Evolutionary conservation across 2,113 vertebrate genomes (phyloP), one percentile per base, ranked within the genome.

Genomic region (Seriola rivoliana): DNA sequence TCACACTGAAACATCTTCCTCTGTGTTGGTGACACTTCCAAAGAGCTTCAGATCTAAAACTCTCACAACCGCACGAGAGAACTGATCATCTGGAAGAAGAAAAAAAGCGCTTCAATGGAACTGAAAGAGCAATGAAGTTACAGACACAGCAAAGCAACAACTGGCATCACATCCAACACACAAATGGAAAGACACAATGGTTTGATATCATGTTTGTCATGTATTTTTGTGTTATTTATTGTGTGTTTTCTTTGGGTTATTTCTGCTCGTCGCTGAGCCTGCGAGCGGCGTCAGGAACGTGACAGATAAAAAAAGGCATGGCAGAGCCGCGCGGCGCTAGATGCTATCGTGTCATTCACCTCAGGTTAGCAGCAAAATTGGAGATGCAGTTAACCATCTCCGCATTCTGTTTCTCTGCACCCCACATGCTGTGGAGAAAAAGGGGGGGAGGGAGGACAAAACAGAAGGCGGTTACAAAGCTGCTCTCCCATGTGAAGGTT

Each of bases 381-480:
- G 95, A 95, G 93, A 94, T 93, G 94, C 94, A 94, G 94, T 93
- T 95, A 93, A 90, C 90, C 94, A 95, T 95, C 88, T 95, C 94
- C 65, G 89, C 94, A 86, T 89, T 95, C 89, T 95, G 95, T 89
- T 95, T 95, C 78, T 95, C 94, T 90, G 93, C 91, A 88, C 95
- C 93, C 95, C 94, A 95, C 94, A 95, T 95, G 93, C 94, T 95
- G 94, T 92, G 89, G 92, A 94, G 84, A 94, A 74, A 89, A 55
- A 89, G 42, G 66, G 58, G 19, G 57, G 70, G 84, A 87, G 65
- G 89, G 81, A 81, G 78, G 78, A 87, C 54, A 88, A 79, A 82
- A 92, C 80, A 90, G 80, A 76, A 87, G 87, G 80, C 62, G 23
- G 80, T 92, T 91, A 92, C 65, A 88, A 88, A 82, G 84, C 89